A percentile compares a stretch with the other conserved stretches of the same genome.
These are phyloP conservation scores for Azorinus chamasolen DNA, from an alignment of 2,888 invertebrate species.

Conservation along the genomic window DNA sequence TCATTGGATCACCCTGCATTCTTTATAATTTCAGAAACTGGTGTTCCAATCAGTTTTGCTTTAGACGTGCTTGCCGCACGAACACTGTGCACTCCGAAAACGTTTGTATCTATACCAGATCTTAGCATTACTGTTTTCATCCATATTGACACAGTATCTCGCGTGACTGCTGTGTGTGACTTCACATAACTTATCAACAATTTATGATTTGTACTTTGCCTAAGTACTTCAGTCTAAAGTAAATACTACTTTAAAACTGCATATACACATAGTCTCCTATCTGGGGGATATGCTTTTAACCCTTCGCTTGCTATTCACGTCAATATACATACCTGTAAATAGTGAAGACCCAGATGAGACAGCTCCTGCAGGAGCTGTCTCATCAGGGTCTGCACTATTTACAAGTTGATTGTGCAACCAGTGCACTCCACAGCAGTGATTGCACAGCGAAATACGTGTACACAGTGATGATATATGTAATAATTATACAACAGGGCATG, in stretches of 20 bases:
- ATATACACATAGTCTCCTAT: constrained; percentile 16
- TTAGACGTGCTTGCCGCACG: constrained; percentile 37
- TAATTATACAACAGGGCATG: too few species aligned
- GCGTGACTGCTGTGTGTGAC: constrained; percentile 27
- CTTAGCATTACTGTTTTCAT: constrained; percentile 19
- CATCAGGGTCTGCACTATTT: too few species aligned
- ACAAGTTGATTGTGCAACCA: too few species aligned
- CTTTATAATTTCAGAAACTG: constrained; percentile 23
- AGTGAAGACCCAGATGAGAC: too few species aligned
- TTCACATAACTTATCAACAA: constrained; percentile 31
- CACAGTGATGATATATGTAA: too few species aligned
- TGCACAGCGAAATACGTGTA: too few species aligned
- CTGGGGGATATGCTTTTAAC: constrained; percentile 17
- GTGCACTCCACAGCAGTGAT: too few species aligned
- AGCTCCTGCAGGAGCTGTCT: too few species aligned
- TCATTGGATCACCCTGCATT: constrained; percentile 39
- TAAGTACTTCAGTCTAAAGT: constrained; percentile 3
- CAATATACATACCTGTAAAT: too few species aligned
- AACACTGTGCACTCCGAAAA: constrained; percentile 28
- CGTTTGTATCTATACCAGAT: constrained; percentile 24
- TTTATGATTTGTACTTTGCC: neutral
- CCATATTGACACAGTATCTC: constrained; percentile 36
- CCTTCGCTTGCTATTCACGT: too few species aligned
- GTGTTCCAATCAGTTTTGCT: constrained; percentile 8
- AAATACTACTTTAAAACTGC: constrained; percentile 19